Evolutionary conservation across 2,113 vertebrate species (phyloP), one percentile per base, ranked within the genome.

Genomic region (Rhinopomastus cyanomelas): DNA sequence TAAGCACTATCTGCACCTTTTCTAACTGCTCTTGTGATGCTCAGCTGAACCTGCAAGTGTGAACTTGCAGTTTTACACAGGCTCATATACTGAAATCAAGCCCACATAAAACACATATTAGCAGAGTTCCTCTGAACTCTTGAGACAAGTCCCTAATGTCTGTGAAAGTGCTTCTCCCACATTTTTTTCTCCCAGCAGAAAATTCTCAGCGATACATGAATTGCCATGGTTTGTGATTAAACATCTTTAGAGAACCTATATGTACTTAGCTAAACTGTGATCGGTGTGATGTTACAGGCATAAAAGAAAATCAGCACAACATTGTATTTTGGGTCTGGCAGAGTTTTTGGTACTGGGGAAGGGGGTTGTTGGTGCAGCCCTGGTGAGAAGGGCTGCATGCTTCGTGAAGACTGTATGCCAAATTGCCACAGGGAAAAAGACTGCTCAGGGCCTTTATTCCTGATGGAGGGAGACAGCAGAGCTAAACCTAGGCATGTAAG

Each of bases 271-370:
- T 71, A 13, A 60, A 55, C 7, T 25, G 20, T 80, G 56, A 52
- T 92, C 87, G 9, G 19, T 36, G 11, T 91, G 79, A 17, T 65
- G 5, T 26, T 68, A 27, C 7, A 25, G 20, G 76, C 7, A 39
- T 25, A 85, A 90, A 12, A 86, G 56, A 52, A 85, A 90, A 91
- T n/a, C n/a, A n/a, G n/a, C n/a, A n/a, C n/a, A n/a, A n/a, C n/a
- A n/a, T n/a, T n/a, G n/a, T n/a, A n/a, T n/a, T n/a, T n/a, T n/a
- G n/a, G n/a, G n/a, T n/a, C n/a, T n/a, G n/a, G n/a, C n/a, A n/a
- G n/a, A n/a, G n/a, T n/a, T n/a, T n/a, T n/a, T n/a, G n/a, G n/a
- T n/a, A n/a, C n/a, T n/a, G n/a, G n/a, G n/a, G n/a, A n/a, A n/a
- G n/a, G n/a, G n/a, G n/a, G n/a, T n/a, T n/a, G n/a, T n/a, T n/a